Conservation (phyloP, 2,888 invertebrate species). For the Escarpia spicata region DNA sequence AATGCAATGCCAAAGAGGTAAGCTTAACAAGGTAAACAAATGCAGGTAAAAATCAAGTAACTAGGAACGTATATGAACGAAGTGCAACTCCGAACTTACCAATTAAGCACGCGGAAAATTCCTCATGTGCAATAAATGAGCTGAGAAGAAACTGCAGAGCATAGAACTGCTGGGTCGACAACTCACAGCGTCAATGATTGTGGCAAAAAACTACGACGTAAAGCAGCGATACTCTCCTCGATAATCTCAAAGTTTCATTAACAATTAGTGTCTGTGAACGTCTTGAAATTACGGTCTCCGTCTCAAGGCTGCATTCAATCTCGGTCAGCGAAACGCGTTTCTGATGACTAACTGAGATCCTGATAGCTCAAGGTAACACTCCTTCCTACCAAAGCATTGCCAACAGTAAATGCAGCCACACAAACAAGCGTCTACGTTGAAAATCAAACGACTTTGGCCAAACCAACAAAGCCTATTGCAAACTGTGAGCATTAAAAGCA, state of each 20-base stretch:
- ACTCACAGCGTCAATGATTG: background rate
- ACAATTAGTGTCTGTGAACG: background rate
- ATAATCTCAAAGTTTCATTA: background rate
- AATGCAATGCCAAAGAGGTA: background rate
- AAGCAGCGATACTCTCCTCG: background rate
- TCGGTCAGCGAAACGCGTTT: background rate
- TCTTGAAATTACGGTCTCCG: background rate
- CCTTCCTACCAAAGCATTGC: background rate
- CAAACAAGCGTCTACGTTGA: background rate
- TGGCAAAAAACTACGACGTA: background rate
- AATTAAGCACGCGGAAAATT: slow-evolving; percentile 16
- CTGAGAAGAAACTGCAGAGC: background rate
- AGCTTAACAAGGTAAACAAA: background rate
- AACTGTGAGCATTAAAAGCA: background rate
- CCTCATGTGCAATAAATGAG: background rate
- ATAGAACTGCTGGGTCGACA: background rate
- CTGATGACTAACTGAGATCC: background rate
- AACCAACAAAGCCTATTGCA: slow-evolving; percentile 1
- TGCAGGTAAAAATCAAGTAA: background rate
- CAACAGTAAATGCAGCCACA: background rate
- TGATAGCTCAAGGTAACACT: background rate
- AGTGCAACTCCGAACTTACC: slow-evolving; percentile 5
- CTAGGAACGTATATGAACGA: background rate
- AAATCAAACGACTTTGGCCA: background rate
- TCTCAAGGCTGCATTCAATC: background rate